These are phyloP conservation scores for Microcebus tavaratra DNA, from an alignment of 2,113 vertebrate genomes.

Conservation along the genomic window DNA sequence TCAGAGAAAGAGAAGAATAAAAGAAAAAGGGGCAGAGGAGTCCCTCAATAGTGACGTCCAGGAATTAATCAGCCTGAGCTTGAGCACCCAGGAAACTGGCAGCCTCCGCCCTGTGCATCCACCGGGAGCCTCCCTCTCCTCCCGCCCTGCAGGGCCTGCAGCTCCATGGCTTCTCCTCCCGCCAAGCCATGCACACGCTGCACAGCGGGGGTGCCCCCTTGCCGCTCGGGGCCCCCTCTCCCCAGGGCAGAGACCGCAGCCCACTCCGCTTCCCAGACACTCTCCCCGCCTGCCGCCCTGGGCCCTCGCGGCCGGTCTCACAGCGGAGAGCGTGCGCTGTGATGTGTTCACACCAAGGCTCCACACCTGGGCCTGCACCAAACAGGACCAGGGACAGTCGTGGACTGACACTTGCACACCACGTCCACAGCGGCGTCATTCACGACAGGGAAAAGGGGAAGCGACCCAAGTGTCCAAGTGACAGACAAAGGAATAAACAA, in stretches of 20 bases:
- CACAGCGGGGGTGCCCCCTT: rapidly evolving
- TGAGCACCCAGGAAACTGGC: background rate
- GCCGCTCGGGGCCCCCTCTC: rapidly evolving
- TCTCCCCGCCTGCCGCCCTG: rapidly evolving
- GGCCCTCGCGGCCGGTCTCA: too few relatives aligned
- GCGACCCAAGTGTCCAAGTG: rapidly evolving
- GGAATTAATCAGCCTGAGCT: rapidly evolving
- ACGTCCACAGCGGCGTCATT: rapidly evolving
- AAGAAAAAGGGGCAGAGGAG: background rate
- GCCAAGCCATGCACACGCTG: rapidly evolving
- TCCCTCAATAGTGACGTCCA: rapidly evolving
- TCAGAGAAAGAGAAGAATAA: background rate
- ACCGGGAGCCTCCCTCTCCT: rapidly evolving
- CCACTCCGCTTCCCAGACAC: background rate
- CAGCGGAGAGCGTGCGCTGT: background rate
- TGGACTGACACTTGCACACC: rapidly evolving
- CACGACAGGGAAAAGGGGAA: too few relatives aligned
- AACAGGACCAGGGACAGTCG: background rate
- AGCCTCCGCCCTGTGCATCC: too few relatives aligned
- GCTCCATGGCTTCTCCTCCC: rapidly evolving
- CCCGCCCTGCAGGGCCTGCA: rapidly evolving
- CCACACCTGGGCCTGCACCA: background rate
- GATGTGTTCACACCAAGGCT: background rate
- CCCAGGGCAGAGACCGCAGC: rapidly evolving
- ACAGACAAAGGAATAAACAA: background rate